Evolutionary conservation across 2,113 vertebrate genomes (phyloP).

Genomic region (Blennius ocellaris): DNA sequence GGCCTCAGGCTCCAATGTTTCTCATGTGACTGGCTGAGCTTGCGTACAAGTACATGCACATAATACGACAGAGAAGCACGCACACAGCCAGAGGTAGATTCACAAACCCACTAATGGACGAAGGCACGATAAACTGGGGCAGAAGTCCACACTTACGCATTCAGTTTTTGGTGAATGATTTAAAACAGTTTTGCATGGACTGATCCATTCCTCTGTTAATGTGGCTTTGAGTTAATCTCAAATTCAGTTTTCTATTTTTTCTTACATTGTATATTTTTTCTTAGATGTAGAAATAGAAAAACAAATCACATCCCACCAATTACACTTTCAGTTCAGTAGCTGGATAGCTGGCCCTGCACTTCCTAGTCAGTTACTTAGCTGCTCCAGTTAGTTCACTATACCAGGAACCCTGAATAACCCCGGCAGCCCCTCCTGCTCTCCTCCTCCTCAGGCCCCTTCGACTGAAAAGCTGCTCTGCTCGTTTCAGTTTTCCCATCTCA

Average conservation of each 20-base stretch:
- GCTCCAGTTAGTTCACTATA: slow-evolving; percentile 37
- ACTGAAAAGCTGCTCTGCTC: slow-evolving; percentile 29
- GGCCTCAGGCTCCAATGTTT: slow-evolving; percentile 68
- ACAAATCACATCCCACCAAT: not conserved
- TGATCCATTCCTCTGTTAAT: no score
- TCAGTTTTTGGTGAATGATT: no score
- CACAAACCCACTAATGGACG: not conserved
- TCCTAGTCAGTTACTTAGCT: slow-evolving; percentile 23
- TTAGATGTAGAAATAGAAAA: no score
- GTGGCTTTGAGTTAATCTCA: not conserved
- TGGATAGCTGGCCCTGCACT: slow-evolving; percentile 12
- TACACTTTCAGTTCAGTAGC: slow-evolving; percentile 11
- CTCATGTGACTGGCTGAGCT: slow-evolving; percentile 60
- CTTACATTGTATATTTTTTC: no score
- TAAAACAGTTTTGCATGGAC: no score
- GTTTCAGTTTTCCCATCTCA: slow-evolving; percentile 41
- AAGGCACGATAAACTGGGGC: no score
- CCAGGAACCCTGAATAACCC: slow-evolving; percentile 47
- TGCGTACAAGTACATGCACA: not conserved
- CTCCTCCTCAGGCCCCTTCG: slow-evolving; percentile 25
- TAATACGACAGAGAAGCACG: slow-evolving; percentile 1
- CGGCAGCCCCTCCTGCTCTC: slow-evolving; percentile 15
- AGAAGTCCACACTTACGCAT: no score
- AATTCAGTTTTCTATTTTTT: not conserved
- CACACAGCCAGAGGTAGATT: not conserved